Conservation (phyloP, 2,113 vertebrate species). For the Motacilla alba region DNA sequence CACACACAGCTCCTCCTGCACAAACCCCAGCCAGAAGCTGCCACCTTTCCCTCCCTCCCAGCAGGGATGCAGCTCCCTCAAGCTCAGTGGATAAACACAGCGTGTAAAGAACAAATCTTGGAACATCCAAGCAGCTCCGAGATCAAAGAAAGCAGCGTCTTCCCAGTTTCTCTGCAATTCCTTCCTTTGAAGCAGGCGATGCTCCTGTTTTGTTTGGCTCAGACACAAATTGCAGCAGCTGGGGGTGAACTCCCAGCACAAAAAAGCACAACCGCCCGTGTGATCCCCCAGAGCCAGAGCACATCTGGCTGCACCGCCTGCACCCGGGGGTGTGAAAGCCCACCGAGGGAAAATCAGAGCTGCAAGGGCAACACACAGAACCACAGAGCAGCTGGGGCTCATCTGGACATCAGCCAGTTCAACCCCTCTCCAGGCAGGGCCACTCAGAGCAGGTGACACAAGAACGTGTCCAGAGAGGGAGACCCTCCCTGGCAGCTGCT, state of each 20-base stretch:
- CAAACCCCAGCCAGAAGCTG: not conserved
- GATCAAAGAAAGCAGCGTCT: not conserved
- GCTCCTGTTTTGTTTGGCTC: not conserved
- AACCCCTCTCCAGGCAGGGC: not conserved
- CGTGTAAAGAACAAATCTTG: not conserved
- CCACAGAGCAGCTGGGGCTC: not conserved
- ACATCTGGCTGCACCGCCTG: not conserved
- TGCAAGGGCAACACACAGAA: not conserved
- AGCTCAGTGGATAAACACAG: not conserved
- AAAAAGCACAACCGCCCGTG: not conserved
- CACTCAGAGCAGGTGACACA: not conserved
- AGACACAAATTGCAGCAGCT: not conserved
- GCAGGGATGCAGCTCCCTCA: not conserved
- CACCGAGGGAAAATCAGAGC: not conserved
- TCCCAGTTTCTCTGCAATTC: not conserved
- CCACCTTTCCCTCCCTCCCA: not conserved
- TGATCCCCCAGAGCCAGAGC: not conserved
- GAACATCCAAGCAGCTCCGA: not conserved
- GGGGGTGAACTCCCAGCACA: not conserved
- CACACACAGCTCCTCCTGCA: not conserved
- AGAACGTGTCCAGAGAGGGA: not conserved
- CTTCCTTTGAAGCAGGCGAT: not conserved
- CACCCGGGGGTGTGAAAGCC: fast-evolving
- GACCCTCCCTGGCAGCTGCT: not conserved
- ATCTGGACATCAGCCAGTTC: not conserved